Conservation (phyloP, 1,140 invertebrate genomes). For the Drosophila suzukii region DNA sequence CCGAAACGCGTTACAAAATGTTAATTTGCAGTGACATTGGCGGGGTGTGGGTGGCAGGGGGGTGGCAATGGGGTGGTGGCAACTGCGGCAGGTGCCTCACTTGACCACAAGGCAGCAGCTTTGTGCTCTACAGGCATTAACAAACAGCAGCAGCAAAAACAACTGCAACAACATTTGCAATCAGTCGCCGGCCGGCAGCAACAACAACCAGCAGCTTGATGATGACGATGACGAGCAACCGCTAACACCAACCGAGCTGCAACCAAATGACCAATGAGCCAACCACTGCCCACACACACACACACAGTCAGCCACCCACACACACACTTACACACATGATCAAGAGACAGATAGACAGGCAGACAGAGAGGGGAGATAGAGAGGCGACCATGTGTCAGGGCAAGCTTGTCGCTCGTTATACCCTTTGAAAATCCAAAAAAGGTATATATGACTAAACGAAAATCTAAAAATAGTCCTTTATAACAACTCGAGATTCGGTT, state of each 20-base stretch:
- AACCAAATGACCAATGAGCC: constrained; percentile 78
- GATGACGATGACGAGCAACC: constrained; percentile 66
- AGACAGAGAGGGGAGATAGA: neutral
- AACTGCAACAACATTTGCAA: constrained; percentile 63
- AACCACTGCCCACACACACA: constrained; percentile 59
- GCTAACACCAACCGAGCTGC: constrained; percentile 74
- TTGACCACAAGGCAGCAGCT: constrained; percentile 52
- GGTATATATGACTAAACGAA: constrained; percentile 2
- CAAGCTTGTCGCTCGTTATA: constrained; percentile 41
- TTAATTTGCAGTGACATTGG: constrained; percentile 69
- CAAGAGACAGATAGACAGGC: constrained; percentile 4
- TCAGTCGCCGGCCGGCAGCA: constrained; percentile 49
- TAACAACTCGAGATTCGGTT: neutral
- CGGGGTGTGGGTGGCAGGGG: neutral
- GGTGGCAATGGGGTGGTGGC: neutral
- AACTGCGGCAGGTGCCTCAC: constrained; percentile 45
- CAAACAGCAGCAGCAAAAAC: constrained; percentile 34
- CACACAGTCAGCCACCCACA: neutral
- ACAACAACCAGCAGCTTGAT: constrained; percentile 31
- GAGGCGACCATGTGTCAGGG: constrained; percentile 44
- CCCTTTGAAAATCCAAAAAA: neutral
- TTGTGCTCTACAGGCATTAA: constrained; percentile 61
- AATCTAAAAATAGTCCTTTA: neutral
- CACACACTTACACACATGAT: neutral
- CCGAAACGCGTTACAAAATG: constrained; percentile 76